These are phyloP conservation scores for Diaperis boleti DNA, from an alignment of 2,888 invertebrate genomes.

Conservation along the genomic window DNA sequence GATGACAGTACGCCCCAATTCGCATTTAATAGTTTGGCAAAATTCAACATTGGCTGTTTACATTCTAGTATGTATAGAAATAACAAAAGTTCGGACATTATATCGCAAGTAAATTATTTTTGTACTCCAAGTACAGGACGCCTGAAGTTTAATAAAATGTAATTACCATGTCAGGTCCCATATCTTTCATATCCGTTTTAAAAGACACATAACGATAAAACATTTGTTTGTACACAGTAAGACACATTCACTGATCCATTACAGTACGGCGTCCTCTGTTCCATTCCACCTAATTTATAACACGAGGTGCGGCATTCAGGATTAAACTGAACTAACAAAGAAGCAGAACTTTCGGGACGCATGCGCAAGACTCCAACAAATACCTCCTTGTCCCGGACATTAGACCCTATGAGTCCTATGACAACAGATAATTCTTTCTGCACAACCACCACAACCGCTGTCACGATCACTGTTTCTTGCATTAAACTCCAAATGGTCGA, in stretches of 20 bases:
- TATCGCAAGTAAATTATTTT: constrained; percentile 17
- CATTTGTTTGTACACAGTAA: constrained; percentile 40
- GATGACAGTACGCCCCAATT: too few species aligned
- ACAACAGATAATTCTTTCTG: too few species aligned
- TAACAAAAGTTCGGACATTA: too few species aligned
- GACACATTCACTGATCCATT: constrained; percentile 47
- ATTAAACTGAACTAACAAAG: constrained; percentile 60
- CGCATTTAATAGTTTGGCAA: constrained; percentile 29
- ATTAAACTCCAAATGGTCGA: too few species aligned
- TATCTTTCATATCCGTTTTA: constrained; percentile 77
- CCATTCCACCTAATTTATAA: constrained; percentile 61
- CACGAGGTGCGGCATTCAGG: constrained; percentile 60
- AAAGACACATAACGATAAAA: constrained; percentile 51
- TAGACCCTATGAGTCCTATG: too few species aligned
- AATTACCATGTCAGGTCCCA: constrained; percentile 85
- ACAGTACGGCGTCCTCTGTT: constrained; percentile 64
- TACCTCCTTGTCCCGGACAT: too few species aligned
- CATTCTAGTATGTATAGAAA: background rate
- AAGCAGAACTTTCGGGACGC: constrained; percentile 54
- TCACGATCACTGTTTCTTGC: too few species aligned
- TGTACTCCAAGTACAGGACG: constrained; percentile 2
- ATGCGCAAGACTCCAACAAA: constrained; percentile 54
- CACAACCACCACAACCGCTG: too few species aligned
- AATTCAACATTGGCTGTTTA: constrained; percentile 3
- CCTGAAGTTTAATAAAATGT: constrained; percentile 7